Base-by-base conservation (phyloP, 2,797 vertebrate genomes). In the Neostethus bicornis region DNA sequence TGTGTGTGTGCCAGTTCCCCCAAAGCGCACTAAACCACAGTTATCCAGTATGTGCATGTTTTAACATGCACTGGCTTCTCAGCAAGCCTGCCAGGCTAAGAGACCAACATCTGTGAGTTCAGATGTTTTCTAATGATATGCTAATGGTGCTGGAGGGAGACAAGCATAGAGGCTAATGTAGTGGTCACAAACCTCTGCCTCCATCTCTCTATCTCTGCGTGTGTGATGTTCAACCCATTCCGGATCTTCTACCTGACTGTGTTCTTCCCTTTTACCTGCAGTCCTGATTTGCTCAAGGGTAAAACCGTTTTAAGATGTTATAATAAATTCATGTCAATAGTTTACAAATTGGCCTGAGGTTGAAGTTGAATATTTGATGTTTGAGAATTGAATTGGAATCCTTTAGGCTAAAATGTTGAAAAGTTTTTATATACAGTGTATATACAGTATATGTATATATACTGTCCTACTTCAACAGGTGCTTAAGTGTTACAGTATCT, bases 51-150 rank as follows among this genome's bases (percentile, higher is more conserved):
- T 48, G 37, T 67, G 62, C 16, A 8, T 20, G 52, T 57, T 25
- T 70, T 55, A 16, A 60, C 73, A 70, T 77, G 65, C 75, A 65
- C 61, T 66, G 52, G 74, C 56, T 85, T 73, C 70, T 56, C 78
- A 71, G 81, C 63, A 66, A 77, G 77, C 83, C 81, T 90, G 87
- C 84, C 87, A 84, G 83, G 81, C 66, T 81, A 77, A 81, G 70
- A 71, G 72, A 79, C 85, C 83, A 87, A 89, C 86, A 91, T 90
- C 89, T 90, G 89, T 77, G 86, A 72, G 83, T 85, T 90, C 84
- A 90, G 86, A 90, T 90, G 87, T 89, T 86, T 90, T 85, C 81
- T 89, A 89, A 89, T 88, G 87, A 89, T 87, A 90, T 88, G 83
- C 85, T 89, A 90, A 90, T 89, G 71, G 70, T 25, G 74, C 85